These are phyloP conservation scores for Graphium colonna DNA, from an alignment of 2,888 invertebrate genomes.

Conservation along the genomic window DNA sequence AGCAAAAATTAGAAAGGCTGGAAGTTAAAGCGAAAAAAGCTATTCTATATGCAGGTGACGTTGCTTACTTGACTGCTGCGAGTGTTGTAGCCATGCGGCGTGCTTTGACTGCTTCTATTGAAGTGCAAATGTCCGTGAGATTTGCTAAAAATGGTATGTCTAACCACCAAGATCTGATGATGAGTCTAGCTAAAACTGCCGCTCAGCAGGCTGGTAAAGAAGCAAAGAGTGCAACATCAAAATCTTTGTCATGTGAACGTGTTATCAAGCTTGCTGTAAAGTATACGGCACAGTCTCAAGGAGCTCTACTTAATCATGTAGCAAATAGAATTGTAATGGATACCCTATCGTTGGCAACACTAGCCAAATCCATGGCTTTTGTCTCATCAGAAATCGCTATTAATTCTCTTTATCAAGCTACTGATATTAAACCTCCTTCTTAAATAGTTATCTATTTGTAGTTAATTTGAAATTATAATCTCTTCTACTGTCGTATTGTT, in stretches of 20 bases:
- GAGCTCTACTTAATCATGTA: slow-evolving; percentile 67
- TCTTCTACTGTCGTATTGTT: not conserved
- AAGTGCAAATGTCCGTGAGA: slow-evolving; percentile 70
- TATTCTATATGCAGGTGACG: slow-evolving; percentile 71
- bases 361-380: slow-evolving; percentile 73
- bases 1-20: slow-evolving; percentile 59
- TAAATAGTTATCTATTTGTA: slow-evolving; percentile 30
- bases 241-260: slow-evolving; percentile 64
- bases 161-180: slow-evolving; percentile 71
- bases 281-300: slow-evolving; percentile 67
- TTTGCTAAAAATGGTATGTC: slow-evolving; percentile 71
- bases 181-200: slow-evolving; percentile 73
- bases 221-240: slow-evolving; percentile 67
- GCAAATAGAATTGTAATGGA: slow-evolving; percentile 73
- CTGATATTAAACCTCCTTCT: slow-evolving; percentile 64
- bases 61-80: slow-evolving; percentile 69
- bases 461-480: not conserved
- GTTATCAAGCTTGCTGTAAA: slow-evolving; percentile 68
- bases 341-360: slow-evolving; percentile 61
- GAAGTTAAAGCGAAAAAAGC: slow-evolving; percentile 73
- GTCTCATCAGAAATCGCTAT: slow-evolving; percentile 73
- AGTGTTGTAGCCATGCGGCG: slow-evolving; percentile 70
- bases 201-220: slow-evolving; percentile 75
- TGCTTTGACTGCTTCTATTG: slow-evolving; percentile 70
- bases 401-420: slow-evolving; percentile 69